Conservation (phyloP, 2,888 invertebrate species). For the Dilophus febrilis region DNA sequence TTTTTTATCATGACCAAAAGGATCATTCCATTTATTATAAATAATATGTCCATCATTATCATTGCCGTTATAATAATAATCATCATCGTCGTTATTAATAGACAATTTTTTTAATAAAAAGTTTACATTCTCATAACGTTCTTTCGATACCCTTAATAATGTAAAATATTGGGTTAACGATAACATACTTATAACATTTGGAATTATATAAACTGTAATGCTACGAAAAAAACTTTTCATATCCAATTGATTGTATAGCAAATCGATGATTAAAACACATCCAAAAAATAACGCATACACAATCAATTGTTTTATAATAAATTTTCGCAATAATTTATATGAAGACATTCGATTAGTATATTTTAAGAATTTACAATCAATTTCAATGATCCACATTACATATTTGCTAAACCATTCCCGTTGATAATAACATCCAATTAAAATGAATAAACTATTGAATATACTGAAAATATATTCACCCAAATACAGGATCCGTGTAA, state of each 20-base stretch:
- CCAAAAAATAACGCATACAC: not conserved
- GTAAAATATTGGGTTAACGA: no score
- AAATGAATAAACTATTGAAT: not conserved
- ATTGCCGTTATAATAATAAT: no score
- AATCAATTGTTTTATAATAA: no score
- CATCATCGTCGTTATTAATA: no score
- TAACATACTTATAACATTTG: constrained; percentile 1
- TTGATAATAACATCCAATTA: not conserved
- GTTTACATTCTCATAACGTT: no score
- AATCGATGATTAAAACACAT: not conserved
- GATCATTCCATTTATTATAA: no score
- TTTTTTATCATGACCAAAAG: no score
- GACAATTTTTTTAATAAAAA: no score
- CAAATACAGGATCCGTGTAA: not conserved
- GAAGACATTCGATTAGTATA: not conserved
- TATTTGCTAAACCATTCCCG: not conserved
- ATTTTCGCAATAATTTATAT: not conserved
- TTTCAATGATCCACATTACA: not conserved
- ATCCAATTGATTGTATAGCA: not conserved
- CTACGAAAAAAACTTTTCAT: not conserved
- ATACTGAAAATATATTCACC: constrained; percentile 1
- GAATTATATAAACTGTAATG: not conserved
- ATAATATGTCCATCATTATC: no score
- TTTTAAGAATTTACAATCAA: not conserved
- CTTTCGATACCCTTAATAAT: no score